Evolutionary conservation across 2,888 invertebrate genomes (phyloP).

Genomic region (Limnephilus lunatus): DNA sequence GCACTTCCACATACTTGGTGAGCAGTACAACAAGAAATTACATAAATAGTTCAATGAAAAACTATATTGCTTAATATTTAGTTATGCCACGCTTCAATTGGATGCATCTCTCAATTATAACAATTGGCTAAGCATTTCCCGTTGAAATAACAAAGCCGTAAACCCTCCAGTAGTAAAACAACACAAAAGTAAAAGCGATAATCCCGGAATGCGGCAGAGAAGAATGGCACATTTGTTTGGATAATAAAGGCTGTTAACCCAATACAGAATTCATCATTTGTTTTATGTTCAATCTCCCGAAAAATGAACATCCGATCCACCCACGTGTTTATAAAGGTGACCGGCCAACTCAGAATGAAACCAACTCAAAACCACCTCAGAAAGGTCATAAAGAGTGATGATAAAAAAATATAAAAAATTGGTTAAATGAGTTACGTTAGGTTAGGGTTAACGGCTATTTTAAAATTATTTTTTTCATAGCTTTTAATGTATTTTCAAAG

Average conservation of each 20-base stretch:
- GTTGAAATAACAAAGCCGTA: background rate
- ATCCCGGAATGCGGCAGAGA: background rate
- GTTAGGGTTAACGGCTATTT: no score
- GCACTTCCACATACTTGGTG: background rate
- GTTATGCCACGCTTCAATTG: background rate
- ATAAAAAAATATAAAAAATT: no score
- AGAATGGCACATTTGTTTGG: background rate
- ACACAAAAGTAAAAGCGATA: background rate
- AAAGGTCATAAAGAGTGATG: no score
- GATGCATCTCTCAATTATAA: background rate
- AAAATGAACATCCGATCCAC: background rate
- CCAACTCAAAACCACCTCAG: no score
- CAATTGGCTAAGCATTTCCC: background rate
- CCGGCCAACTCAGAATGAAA: no score
- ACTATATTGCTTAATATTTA: background rate
- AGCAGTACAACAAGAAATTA: background rate
- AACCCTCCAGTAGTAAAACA: background rate
- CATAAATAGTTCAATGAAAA: background rate
- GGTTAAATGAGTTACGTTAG: no score
- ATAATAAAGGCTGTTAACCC: background rate
- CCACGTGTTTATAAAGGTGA: no score
- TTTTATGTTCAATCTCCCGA: background rate
- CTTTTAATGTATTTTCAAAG: no score
- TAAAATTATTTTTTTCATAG: no score
- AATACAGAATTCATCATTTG: background rate